These are phyloP conservation scores for Eptesicus fuscus DNA, from an alignment of 2,113 vertebrate species.

Conservation along the genomic window DNA sequence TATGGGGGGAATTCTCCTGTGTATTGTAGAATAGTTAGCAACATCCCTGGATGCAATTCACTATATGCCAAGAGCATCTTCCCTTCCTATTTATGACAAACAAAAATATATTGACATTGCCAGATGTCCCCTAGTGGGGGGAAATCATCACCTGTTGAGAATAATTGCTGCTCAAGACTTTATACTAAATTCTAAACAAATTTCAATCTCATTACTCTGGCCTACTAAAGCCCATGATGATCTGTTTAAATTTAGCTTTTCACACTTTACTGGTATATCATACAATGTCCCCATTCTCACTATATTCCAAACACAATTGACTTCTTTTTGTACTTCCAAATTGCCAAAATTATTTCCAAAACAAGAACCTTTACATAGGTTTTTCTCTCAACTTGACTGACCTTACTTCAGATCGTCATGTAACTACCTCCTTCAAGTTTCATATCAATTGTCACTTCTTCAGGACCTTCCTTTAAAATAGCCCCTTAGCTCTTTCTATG, in stretches of 20 bases:
- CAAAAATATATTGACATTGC: background rate
- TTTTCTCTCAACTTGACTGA: background rate
- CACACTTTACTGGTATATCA: background rate
- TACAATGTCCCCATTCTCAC: background rate
- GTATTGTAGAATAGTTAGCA: background rate
- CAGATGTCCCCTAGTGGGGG: no score
- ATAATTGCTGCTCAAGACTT: background rate
- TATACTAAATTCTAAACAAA: background rate
- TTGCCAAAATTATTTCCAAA: background rate
- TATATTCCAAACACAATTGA: background rate
- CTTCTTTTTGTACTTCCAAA: background rate
- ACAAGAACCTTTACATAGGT: background rate
- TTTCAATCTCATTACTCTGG: background rate
- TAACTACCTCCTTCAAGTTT: background rate
- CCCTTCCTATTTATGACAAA: background rate
- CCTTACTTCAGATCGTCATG: background rate
- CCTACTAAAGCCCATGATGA: background rate
- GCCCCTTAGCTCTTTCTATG: background rate
- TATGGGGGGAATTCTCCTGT: background rate
- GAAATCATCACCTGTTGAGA: background rate
- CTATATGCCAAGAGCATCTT: background rate
- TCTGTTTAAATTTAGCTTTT: background rate
- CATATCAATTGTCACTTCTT: background rate
- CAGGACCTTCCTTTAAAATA: background rate
- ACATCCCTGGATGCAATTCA: background rate